A percentile compares a stretch with the other conserved stretches of the same genome.
Conservation (phyloP, 1,140 invertebrate species). For the Steinernema feltiae region DNA sequence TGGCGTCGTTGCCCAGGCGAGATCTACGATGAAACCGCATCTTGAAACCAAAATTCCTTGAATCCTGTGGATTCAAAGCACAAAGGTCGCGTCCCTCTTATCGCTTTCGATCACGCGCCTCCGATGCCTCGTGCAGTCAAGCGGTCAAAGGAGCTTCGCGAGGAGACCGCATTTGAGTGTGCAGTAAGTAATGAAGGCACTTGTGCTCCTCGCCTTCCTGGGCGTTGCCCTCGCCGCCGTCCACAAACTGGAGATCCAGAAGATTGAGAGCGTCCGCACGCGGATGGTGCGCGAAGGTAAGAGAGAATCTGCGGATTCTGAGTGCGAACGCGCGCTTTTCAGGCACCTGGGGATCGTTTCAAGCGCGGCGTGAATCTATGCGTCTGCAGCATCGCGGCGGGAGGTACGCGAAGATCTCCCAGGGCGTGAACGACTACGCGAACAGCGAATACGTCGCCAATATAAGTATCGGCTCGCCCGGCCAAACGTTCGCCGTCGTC, state of each 20-base stretch:
- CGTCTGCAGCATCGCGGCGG: too few species aligned
- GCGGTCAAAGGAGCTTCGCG: too few species aligned
- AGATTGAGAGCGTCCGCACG: not conserved
- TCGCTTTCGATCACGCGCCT: too few species aligned
- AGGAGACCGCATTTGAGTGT: too few species aligned
- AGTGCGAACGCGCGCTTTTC: not conserved
- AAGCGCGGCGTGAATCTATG: not conserved
- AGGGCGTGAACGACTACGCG: too few species aligned
- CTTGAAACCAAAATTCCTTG: too few species aligned
- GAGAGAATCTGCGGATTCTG: not conserved
- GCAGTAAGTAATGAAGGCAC: not conserved
- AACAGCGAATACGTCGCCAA: not conserved
- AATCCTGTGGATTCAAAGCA: too few species aligned
- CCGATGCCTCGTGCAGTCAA: too few species aligned
- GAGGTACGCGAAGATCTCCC: too few species aligned
- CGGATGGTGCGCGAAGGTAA: not conserved
- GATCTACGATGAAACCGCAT: too few species aligned
- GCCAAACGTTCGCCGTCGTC: conserved; percentile 22
- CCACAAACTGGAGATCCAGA: not conserved
- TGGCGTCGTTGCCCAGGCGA: too few species aligned
- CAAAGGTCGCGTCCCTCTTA: too few species aligned
- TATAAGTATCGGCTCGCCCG: not conserved
- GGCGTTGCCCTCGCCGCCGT: not conserved
- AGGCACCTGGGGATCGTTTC: not conserved
- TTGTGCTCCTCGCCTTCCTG: not conserved